Evolutionary conservation across 2,113 vertebrate species (phyloP).

Genomic region (Pelusios castaneus): DNA sequence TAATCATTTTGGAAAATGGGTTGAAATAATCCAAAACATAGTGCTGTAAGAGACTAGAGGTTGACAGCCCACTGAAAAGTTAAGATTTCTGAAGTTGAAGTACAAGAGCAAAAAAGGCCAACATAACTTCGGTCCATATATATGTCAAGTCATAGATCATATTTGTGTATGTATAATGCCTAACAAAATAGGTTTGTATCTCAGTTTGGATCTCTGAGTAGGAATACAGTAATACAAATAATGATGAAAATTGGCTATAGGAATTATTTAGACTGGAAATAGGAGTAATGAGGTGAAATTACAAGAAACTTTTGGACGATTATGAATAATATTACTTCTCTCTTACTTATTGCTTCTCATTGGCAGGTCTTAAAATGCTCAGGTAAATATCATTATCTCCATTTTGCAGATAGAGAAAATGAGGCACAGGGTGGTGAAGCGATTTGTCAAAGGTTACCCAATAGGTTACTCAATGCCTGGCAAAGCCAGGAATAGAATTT

Average conservation of each 20-base stretch:
- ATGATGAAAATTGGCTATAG: neutral
- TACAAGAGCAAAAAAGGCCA: neutral
- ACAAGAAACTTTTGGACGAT: neutral
- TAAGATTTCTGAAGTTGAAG: neutral
- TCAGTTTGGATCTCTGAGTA: neutral
- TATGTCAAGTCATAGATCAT: neutral
- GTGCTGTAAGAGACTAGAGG: neutral
- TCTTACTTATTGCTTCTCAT: neutral
- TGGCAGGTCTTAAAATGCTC: neutral
- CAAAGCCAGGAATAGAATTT: neutral
- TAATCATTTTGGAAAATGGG: conserved; percentile 6
- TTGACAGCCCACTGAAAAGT: neutral
- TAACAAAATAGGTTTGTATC: neutral
- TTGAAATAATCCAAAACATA: conserved; percentile 25
- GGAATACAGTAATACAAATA: neutral
- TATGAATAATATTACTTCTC: neutral
- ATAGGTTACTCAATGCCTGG: neutral
- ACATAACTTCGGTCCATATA: neutral
- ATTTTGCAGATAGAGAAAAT: neutral
- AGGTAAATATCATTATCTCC: neutral
- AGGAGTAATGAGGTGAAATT: neutral
- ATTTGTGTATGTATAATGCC: neutral
- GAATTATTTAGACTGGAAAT: neutral
- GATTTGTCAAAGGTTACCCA: neutral
- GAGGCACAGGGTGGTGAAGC: neutral